Base-by-base conservation (phyloP, 2,888 invertebrate genomes). In the Diarsia rubi region DNA sequence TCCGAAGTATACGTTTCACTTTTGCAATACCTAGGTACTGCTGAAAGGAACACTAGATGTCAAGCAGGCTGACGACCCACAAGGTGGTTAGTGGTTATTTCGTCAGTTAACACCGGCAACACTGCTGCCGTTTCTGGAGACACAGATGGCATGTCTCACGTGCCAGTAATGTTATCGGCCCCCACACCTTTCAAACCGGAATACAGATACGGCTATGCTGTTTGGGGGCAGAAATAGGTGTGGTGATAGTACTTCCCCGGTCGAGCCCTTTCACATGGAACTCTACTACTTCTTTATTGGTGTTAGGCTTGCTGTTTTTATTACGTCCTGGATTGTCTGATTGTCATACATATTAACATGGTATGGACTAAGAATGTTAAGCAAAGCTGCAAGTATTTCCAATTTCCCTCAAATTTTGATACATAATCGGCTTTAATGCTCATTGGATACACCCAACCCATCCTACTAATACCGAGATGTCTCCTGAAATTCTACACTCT, bases 191-290 rank as follows among this genome's bases (percentile, higher is more conserved):
- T 75, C 12, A n/a, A n/a, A 31, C 52, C 45, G 24, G 45, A 49
- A 64, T 24, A 37, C 44, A 81, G 76, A 64, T 24, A 37, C 44
- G 75, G 76, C 37, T 3, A 44, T 14, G 31, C 74, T 80, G 44
- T n/a, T 60, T 75, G n/a, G 16, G 8, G 47, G 52, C 52, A n/a
- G 42, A 47, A 75, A 14, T 45, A 59, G 77, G 42, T 59, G 65
- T 42, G 76, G 76, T 75, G 64, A 60, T 81, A 78, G 60, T 75
- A 60, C 78, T 54, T 24, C 81, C 75, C 81, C 59, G 78, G n/a
- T 37, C 52, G 78, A 81, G 60, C 11, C 81, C 66, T 66, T 62
- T 75, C 65, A 78, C 76, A 12, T 78, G 65, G 27, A 60, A 24
- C 66, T 60, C 76, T 75, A 66, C 81, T 78, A 81, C 78, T 52